Base-by-base conservation (phyloP, 2,113 vertebrate genomes). In the Oplegnathus fasciatus region DNA sequence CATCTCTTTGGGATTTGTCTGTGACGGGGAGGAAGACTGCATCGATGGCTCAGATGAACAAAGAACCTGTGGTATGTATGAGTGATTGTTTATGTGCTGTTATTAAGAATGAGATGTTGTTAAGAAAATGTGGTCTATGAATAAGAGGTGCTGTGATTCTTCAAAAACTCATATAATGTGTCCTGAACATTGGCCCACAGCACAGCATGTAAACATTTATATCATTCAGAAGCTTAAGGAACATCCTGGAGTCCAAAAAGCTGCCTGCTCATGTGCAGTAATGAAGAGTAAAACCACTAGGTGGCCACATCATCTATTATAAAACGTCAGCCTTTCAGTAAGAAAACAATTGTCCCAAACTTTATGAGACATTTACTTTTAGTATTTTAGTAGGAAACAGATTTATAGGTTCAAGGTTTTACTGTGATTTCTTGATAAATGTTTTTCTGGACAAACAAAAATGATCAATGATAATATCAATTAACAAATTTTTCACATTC, bases 21-120 rank as follows among this genome's bases (percentile, higher is more conserved):
- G 95, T 8, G 95, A 96, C 50, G 95, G 94, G 22, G 94, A 96
- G 26, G 65, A 89, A 6, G 95, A 96, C 92, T 96, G 95, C 58
- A 0, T 28, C 0, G 95, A 96, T 17, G 93, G 94, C 60, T 95
- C 95, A 0, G 95, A 96, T 85, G 95, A 96, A 84, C 80, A 95
- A 76, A 92, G 93, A 84, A 52, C 88, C n/a, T 96, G 94, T 73
- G 93, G 94, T 95, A 90, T 11, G 78, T 11, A 65, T 37, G 13
- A 75, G 7, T 52, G 2, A 9, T 60, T 52, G 9, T 57, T 78
- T 75, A n/a, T 22, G 4, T n/a, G 10, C 6, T 9, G 28, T n/a
- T 48, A 10, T 50, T 64, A 18, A n/a, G 1, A 14, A 57, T 61
- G 4, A 66, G 9, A 68, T n/a, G 62, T 4, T 69, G n/a, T n/a